Conservation (phyloP, 2,888 invertebrate species). For the Leucoma salicis region DNA sequence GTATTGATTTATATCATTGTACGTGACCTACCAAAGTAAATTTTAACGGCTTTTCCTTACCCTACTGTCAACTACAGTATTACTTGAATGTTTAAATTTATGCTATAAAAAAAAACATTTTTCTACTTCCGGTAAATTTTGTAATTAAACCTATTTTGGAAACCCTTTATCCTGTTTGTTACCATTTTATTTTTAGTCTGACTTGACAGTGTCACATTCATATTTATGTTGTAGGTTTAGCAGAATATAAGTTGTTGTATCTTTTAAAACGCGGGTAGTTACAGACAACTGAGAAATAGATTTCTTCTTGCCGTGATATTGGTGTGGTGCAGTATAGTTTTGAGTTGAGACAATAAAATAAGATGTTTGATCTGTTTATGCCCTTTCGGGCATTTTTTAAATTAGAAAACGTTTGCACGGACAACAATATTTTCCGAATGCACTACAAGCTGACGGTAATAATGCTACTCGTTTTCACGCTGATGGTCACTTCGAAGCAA, state of each 20-base stretch:
- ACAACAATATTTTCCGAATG: conserved; percentile 88
- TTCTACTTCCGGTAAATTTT: not conserved
- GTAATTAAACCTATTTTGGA: conserved; percentile 20
- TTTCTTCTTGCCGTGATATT: too few species aligned
- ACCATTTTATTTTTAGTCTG: conserved; percentile 10
- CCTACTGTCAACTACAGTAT: too few species aligned
- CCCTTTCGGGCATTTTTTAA: conserved; percentile 86
- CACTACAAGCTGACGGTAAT: conserved; percentile 89
- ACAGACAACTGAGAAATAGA: too few species aligned
- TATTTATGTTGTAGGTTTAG: too few species aligned
- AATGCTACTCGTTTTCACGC: conserved; percentile 86
- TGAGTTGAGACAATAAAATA: conserved; percentile 19
- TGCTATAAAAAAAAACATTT: not conserved
- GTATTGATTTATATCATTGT: too few species aligned
- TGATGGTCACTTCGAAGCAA: conserved; percentile 90
- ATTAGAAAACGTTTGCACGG: conserved; percentile 85
- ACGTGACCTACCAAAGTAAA: too few species aligned
- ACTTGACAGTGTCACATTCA: not conserved
- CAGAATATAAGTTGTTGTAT: too few species aligned
- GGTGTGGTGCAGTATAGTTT: too few species aligned
- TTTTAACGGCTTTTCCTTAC: too few species aligned
- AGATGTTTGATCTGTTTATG: conserved; percentile 85
- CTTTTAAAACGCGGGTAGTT: too few species aligned
- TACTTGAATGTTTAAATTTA: not conserved
- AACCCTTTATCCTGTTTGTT: too few species aligned